Evolutionary conservation across 2,888 invertebrate species (phyloP).

Genomic region (Drosophila kuntzei): DNA sequence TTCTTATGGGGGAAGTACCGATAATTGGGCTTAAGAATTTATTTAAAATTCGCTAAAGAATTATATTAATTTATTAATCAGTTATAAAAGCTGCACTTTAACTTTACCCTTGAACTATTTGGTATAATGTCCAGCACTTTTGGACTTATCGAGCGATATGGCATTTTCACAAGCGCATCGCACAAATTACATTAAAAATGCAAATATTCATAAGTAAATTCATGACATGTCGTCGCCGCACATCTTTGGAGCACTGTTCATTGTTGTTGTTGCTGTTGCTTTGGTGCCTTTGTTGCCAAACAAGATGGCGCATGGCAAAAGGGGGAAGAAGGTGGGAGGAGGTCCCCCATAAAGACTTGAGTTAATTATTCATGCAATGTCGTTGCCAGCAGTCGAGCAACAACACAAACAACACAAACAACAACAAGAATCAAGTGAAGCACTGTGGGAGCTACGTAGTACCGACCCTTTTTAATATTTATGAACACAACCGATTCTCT

Average conservation of each 20-base stretch:
- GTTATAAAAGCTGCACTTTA: background rate
- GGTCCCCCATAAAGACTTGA: slow-evolving; percentile 65
- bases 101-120: background rate
- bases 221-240: slow-evolving; percentile 73
- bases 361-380: slow-evolving; percentile 81
- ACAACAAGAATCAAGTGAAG: slow-evolving; percentile 33
- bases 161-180: slow-evolving; percentile 37
- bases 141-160: slow-evolving; percentile 18
- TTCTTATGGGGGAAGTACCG: background rate
- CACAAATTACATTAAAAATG: slow-evolving; percentile 80
- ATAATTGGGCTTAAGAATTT: background rate
- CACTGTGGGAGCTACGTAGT: slow-evolving; percentile 47
- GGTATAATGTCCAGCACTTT: slow-evolving; percentile 13
- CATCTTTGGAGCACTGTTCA: slow-evolving; percentile 36
- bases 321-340: background rate
- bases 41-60: background rate
- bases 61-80: slow-evolving; percentile 11
- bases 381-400: slow-evolving; percentile 66
- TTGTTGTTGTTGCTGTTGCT: slow-evolving; percentile 31
- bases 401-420: slow-evolving; percentile 38
- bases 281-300: slow-evolving; percentile 55
- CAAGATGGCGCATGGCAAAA: slow-evolving; percentile 74
- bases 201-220: slow-evolving; percentile 79
- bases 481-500: slow-evolving; percentile 83
- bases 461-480: slow-evolving; percentile 80